Evolutionary conservation across 2,888 invertebrate species (phyloP).

Genomic region (Drosophila picticornis): DNA sequence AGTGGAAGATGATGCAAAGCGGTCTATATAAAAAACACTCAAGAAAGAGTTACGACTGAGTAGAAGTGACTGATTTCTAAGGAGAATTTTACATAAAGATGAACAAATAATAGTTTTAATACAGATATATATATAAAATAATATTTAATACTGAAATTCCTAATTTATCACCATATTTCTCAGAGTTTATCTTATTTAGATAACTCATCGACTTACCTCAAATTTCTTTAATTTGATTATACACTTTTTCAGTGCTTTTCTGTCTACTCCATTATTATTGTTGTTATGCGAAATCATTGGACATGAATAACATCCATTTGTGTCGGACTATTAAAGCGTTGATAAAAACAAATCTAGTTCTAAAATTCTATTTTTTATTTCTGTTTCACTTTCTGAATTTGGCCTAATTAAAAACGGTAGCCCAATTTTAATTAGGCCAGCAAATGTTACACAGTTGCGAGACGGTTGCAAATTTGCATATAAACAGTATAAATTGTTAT

Average conservation of each 20-base stretch:
- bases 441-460: constrained; percentile 54
- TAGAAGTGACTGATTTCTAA: not conserved
- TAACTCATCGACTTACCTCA: fast-evolving
- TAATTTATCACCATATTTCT: not conserved
- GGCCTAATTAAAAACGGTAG: constrained; percentile 63
- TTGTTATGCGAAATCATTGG: not conserved
- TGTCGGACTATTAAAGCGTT: not conserved
- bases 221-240: not conserved
- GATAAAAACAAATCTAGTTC: not conserved
- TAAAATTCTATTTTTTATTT: not conserved
- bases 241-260: not conserved
- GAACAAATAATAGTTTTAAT: too few species aligned
- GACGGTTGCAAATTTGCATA: constrained; percentile 74
- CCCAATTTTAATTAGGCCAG: constrained; percentile 75
- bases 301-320: not conserved
- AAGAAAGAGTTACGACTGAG: not conserved
- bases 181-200: not conserved
- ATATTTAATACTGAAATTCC: too few species aligned
- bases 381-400: constrained; percentile 3
- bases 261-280: not conserved
- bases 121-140: too few species aligned
- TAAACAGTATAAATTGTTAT: constrained; percentile 79
- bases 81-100: not conserved
- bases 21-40: not conserved
- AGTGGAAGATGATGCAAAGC: not conserved